Conservation (phyloP, 2,888 invertebrate genomes). For the Dolomedes plantarius region DNA sequence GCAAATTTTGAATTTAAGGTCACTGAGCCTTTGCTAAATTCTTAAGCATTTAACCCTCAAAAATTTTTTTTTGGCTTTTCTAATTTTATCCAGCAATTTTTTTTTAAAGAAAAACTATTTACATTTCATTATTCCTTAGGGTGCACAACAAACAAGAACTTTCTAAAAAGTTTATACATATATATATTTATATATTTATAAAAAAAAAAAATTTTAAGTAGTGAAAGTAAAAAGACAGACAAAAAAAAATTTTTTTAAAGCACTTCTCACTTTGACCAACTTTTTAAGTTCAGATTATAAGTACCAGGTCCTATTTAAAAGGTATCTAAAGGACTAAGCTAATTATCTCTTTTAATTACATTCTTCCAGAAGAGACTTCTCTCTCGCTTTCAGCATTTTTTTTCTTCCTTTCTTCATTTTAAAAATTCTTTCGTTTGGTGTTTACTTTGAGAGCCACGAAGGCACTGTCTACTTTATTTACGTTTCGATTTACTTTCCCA, state of each 20-base stretch:
- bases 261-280: background rate
- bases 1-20: too few species aligned
- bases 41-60: too few species aligned
- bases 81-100: too few species aligned
- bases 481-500: too few species aligned
- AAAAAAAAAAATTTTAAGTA: too few species aligned
- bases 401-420: background rate
- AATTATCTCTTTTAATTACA: background rate
- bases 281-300: background rate
- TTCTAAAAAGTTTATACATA: background rate
- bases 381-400: background rate
- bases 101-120: background rate
- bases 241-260: too few species aligned
- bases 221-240: too few species aligned
- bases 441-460: background rate
- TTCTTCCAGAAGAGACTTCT: background rate
- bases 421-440: background rate
- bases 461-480: background rate
- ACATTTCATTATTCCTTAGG: background rate
- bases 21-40: too few species aligned
- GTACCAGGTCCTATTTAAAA: background rate
- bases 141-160: background rate
- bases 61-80: too few species aligned
- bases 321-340: slow-evolving; percentile 1
- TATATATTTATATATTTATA: background rate